Conservation (phyloP, 2,113 vertebrate genomes). For the Platysteira castanea region DNA sequence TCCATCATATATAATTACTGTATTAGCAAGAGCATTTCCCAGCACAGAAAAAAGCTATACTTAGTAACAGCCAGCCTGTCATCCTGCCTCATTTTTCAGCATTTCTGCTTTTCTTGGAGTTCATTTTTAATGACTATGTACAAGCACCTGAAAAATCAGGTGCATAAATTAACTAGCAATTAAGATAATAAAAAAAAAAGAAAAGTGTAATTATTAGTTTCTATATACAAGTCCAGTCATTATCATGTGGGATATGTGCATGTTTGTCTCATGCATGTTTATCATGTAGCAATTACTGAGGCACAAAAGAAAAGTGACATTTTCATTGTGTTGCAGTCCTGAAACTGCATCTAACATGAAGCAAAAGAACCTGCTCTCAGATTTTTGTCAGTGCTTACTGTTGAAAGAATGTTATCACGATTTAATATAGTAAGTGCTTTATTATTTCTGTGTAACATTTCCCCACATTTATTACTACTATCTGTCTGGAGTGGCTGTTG, state of each 20-base stretch:
- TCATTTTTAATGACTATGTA: constrained; percentile 70
- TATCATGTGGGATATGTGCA: constrained; percentile 9
- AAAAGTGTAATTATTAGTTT: constrained; percentile 65
- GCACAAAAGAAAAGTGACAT: constrained; percentile 20
- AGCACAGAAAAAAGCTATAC: background rate
- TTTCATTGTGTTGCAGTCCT: constrained; percentile 22
- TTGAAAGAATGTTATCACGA: background rate
- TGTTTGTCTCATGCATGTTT: constrained; percentile 63
- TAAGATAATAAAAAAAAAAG: constrained; percentile 35
- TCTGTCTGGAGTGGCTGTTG: constrained; percentile 64
- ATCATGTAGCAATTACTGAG: constrained; percentile 32
- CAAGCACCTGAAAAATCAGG: constrained; percentile 70
- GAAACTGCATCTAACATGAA: background rate
- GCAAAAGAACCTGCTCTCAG: constrained; percentile 10
- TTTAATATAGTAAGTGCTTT: constrained; percentile 32
- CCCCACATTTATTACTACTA: constrained; percentile 6
- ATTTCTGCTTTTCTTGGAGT: constrained; percentile 55
- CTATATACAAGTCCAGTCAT: constrained; percentile 64
- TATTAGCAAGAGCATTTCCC: constrained; percentile 11
- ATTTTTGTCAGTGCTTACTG: constrained; percentile 2
- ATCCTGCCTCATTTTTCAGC: constrained; percentile 21
- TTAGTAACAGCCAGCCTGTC: constrained; percentile 12
- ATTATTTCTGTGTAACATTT: constrained; percentile 45
- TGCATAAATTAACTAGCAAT: constrained; percentile 77
- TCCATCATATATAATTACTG: background rate